Percentiles rank a stretch among this genome's conserved stretches.
phyloP scores from a whole-genome alignment of 2,113 vertebrate species.

The Mobula birostris region DNA sequence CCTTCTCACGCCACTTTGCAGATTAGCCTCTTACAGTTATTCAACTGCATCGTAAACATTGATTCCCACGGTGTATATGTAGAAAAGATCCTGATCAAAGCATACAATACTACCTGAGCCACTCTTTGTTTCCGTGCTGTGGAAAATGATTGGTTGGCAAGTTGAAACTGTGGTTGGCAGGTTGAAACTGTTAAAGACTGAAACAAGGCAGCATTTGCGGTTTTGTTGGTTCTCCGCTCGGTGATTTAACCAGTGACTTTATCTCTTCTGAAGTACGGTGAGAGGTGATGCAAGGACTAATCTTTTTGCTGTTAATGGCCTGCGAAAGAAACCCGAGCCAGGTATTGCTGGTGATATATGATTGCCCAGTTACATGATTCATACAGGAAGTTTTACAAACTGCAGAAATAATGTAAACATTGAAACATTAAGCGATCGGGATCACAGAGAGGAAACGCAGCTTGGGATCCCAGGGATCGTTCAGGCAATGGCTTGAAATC shows the following conservation, averaged over 20 bases:
- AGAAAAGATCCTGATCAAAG: background rate
- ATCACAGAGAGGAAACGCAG: background rate
- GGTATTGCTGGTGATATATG: background rate
- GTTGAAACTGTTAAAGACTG: background rate
- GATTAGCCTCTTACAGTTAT: slow-evolving; percentile 11
- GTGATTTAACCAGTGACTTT: slow-evolving; percentile 6
- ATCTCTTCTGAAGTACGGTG: background rate
- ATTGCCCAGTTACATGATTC: background rate
- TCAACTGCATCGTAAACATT: background rate
- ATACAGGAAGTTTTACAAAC: background rate
- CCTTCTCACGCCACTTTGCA: background rate
- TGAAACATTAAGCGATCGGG: background rate
- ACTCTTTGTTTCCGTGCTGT: background rate
- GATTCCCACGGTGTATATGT: background rate
- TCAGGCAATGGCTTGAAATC: background rate
- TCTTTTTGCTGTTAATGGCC: background rate
- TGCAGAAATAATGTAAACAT: background rate
- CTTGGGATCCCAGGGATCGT: background rate
- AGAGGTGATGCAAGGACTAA: background rate
- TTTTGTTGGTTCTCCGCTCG: background rate
- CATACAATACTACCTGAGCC: background rate
- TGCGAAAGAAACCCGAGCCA: slow-evolving; percentile 5
- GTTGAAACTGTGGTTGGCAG: background rate
- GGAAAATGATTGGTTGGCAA: background rate
- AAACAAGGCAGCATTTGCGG: background rate